phyloP scores from a whole-genome alignment of 2,888 invertebrate genomes.

The Sphaerolaimus hirsutus region DNA sequence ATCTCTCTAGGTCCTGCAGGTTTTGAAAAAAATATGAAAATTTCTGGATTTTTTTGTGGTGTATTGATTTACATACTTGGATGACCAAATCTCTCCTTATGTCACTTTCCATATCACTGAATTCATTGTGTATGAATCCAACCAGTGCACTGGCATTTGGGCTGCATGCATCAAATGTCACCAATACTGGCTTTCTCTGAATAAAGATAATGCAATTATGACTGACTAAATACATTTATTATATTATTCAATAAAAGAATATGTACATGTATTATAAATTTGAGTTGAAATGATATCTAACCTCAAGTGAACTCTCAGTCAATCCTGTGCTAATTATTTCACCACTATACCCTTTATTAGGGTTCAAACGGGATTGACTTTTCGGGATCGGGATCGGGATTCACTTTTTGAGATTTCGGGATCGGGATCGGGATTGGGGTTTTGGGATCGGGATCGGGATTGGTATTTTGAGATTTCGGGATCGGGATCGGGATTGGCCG shows the following conservation, averaged over 20 bases:
- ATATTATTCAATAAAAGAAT: neutral
- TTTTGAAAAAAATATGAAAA: too few relatives aligned
- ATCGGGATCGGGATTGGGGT: too few relatives aligned
- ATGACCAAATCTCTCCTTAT: constrained; percentile 26
- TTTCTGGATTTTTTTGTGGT: too few relatives aligned
- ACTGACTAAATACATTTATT: neutral
- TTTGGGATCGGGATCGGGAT: too few relatives aligned
- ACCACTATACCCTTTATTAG: constrained; percentile 27
- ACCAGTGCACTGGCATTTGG: constrained; percentile 25
- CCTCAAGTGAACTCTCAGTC: constrained; percentile 5
- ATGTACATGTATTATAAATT: too few relatives aligned
- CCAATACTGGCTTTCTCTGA: constrained; percentile 9
- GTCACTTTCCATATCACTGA: constrained; percentile 11
- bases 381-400: too few relatives aligned
- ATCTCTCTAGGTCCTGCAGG: constrained; percentile 11
- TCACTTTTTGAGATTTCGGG: too few relatives aligned
- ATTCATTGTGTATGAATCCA: constrained; percentile 21
- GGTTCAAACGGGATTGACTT: too few relatives aligned
- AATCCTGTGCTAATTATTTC: constrained; percentile 18
- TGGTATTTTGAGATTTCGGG: too few relatives aligned
- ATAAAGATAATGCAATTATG: neutral
- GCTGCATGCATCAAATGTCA: constrained; percentile 26
- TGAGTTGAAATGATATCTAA: too few relatives aligned
- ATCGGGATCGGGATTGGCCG: too few relatives aligned
- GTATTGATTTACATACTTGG: too few relatives aligned